These are phyloP conservation scores for Rhagoletis zephyria DNA, from an alignment of 1,140 invertebrate genomes.

Conservation along the genomic window DNA sequence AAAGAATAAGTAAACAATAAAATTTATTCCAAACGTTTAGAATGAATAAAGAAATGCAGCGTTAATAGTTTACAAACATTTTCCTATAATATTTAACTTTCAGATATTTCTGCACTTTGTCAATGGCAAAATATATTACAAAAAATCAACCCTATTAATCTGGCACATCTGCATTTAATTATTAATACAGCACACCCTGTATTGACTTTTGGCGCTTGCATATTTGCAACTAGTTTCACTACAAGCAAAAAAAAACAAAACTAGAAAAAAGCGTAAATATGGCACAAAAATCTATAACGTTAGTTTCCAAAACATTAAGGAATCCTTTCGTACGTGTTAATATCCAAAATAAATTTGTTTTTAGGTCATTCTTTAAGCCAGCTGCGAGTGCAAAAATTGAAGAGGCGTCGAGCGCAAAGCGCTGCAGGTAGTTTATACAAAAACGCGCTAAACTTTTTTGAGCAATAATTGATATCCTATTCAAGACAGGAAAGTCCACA, in stretches of 20 bases:
- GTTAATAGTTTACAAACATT: not conserved
- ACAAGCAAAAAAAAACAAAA: not conserved
- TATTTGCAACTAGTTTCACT: slow-evolving; percentile 8
- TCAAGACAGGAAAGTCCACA: slow-evolving; percentile 31
- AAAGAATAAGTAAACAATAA: no score
- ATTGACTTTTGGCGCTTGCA: not conserved
- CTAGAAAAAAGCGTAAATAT: not conserved
- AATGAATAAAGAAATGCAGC: no score
- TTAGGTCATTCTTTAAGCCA: slow-evolving; percentile 44
- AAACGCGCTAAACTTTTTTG: slow-evolving; percentile 1
- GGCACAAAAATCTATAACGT: slow-evolving; percentile 47
- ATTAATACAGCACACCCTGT: not conserved
- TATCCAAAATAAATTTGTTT: slow-evolving; percentile 19
- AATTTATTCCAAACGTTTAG: no score
- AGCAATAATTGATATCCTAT: not conserved
- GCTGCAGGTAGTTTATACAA: not conserved
- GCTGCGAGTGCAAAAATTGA: not conserved
- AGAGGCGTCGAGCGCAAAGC: not conserved
- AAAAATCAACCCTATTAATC: no score
- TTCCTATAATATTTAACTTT: no score
- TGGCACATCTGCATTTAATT: no score
- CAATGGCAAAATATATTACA: no score
- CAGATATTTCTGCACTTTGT: no score
- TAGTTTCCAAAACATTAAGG: slow-evolving; percentile 6
- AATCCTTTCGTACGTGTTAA: not conserved